Conservation (phyloP, 2,113 vertebrate genomes). For the Ammodytes dubius region DNA sequence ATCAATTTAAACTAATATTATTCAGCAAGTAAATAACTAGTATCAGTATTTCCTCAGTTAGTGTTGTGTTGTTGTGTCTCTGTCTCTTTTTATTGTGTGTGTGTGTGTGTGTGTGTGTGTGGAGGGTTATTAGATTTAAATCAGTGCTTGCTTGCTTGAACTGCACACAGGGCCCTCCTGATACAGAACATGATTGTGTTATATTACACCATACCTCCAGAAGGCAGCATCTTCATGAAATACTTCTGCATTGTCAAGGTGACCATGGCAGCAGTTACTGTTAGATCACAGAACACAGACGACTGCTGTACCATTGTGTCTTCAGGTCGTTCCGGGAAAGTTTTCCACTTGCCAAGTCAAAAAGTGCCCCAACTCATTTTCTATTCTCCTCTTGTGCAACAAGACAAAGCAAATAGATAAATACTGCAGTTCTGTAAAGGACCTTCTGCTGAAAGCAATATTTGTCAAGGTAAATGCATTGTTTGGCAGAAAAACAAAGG, state of each 20-base stretch:
- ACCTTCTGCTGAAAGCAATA: slow-evolving; percentile 1
- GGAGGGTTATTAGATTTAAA: no score
- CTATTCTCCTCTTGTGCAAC: neutral
- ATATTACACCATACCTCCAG: neutral
- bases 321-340: neutral
- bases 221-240: neutral
- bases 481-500: slow-evolving; percentile 34
- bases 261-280: neutral
- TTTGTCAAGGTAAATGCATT: slow-evolving; percentile 31
- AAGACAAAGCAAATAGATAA: neutral
- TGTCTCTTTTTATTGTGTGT: no score
- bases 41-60: no score
- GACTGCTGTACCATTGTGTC: neutral
- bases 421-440: slow-evolving; percentile 12
- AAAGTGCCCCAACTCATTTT: neutral
- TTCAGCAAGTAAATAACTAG: neutral
- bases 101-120: no score
- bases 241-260: neutral
- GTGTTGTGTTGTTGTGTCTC: no score
- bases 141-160: neutral
- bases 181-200: no score
- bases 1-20: neutral
- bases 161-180: neutral
- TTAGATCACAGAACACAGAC: neutral
- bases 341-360: neutral